Evolutionary conservation across 1,140 invertebrate species (phyloP), one percentile per base, ranked within the genome.

Genomic region (Cotesia chilonis): DNA sequence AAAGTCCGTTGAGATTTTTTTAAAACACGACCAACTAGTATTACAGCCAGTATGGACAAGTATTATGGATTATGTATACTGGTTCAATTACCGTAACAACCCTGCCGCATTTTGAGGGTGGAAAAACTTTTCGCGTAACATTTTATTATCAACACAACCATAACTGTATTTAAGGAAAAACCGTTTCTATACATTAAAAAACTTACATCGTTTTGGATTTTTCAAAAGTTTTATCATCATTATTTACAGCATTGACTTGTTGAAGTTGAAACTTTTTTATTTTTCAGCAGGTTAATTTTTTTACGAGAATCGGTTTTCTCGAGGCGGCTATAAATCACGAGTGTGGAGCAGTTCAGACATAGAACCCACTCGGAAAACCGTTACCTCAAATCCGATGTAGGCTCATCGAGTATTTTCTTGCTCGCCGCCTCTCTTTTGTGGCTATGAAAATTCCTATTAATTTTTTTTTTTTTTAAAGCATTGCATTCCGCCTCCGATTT

Each of bases 21-120:
- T 64, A 7, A 12, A 64, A 64, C 61, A 47, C 61, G 37, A 47
- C 38, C 28, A 38, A 64, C 61, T 36, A 64, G 61, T 64, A 64
- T 63, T 51, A n/a, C 47, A n/a, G 28, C 28, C 28, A 28, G 28
- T 28, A 28, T 28, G 1, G 28, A 28, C 28, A 28, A 28, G 28
- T 5, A 47, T 47, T 9, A 47, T 47, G n/a, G 12, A 55, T 14
- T 55, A 55, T 55, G 28, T 28, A 55, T 55, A 55, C n/a, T 55
- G 17, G 12, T 5, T 55, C 12, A 55, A 55, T 55, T 55, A 55
- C 17, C 41, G 6, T 47, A 9, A 47, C 5, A 47, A 6, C 10
- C 10, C 5, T 47, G 10, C 6, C 6, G 6, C 41, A 47, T 47
- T 47, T 47, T 7, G 2, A 47, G 38, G 9, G 41, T 10, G 41